Base-by-base conservation (phyloP, 2,797 vertebrate genomes). In the Dryobates pubescens region DNA sequence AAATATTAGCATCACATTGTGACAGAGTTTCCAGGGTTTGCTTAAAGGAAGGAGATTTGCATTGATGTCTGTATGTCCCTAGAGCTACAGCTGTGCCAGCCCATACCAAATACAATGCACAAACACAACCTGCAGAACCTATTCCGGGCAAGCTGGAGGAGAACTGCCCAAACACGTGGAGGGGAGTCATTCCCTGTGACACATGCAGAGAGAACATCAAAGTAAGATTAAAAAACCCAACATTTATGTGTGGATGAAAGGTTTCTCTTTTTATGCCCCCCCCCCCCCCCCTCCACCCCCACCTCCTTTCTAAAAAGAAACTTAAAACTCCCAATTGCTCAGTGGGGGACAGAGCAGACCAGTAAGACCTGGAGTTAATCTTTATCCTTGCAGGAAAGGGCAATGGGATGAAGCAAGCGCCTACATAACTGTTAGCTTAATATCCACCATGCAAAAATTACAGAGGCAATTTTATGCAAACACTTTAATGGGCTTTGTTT, bases 391-490 rank as follows among this genome's bases (percentile, higher is more conserved):
- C 74, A 88, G 86, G 80, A 95, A 90, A 89, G 69, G 59, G 61
- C 54, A 92, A 61, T 17, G 38, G 82, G 92, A 94, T 59, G 51
- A 91, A 92, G 61, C 53, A 81, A 94, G 86, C 73, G 93, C 69
- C 92, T 86, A 69, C 7, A 82, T 88, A 93, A 93, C 88, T 92
- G 82, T 93, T 96, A 91, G 59, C 68, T 92, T 95, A 95, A 80
- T 89, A 96, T 87, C 70, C 83, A 49, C 90, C 70, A 78, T 34
- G 70, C 63, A 91, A 96, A 95, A 97, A 96, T 94, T 96, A 92
- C 64, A 93, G 73, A 93, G 58, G 53, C 64, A 93, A 80, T 95
- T 95, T 94, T 84, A 64, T 19, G 85, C 79, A 73, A 70, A 88
- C 79, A 88, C 41, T 27, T 92, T 36, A 26, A 83, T 3, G 23